phyloP scores from a whole-genome alignment of 2,888 invertebrate genomes.

The Melanargia galathea region DNA sequence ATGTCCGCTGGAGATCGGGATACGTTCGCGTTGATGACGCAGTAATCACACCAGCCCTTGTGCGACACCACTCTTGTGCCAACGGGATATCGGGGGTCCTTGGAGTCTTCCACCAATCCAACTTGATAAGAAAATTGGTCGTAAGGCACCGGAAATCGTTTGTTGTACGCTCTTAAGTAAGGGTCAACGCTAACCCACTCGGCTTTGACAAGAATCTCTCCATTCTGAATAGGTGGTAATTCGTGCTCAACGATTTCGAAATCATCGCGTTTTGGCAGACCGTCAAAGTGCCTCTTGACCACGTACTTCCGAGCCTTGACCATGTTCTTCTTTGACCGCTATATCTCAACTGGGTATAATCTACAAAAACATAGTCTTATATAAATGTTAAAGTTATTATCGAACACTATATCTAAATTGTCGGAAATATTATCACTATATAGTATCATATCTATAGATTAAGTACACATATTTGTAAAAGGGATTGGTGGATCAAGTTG shows the following conservation, averaged over 20 bases:
- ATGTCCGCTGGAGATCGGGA: conserved; percentile 30
- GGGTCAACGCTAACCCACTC: conserved; percentile 61
- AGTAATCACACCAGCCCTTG: conserved; percentile 85
- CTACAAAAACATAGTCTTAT: conserved; percentile 8
- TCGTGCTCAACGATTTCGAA: conserved; percentile 83
- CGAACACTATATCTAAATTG: conserved; percentile 11
- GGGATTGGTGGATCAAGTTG: neutral
- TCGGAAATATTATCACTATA: conserved; percentile 11
- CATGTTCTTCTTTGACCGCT: conserved; percentile 27
- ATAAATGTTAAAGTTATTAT: conserved; percentile 11
- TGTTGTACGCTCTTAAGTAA: conserved; percentile 49
- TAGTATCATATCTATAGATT: conserved; percentile 8
- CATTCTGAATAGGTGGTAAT: conserved; percentile 81
- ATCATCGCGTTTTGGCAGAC: conserved; percentile 81
- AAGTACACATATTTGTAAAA: conserved; percentile 1
- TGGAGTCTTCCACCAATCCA: conserved; percentile 82
- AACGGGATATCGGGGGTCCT: conserved; percentile 81
- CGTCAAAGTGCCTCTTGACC: conserved; percentile 79
- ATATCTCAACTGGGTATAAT: conserved; percentile 1
- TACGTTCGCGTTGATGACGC: conserved; percentile 47
- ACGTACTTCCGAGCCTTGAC: conserved; percentile 81
- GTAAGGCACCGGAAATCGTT: conserved; percentile 46
- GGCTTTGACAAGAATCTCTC: conserved; percentile 64
- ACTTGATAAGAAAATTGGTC: conserved; percentile 56
- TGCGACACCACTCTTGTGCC: conserved; percentile 82